phyloP scores from a whole-genome alignment of 37 sponge, comb jelly and placozoan species.

The Ianthella basta region DNA sequence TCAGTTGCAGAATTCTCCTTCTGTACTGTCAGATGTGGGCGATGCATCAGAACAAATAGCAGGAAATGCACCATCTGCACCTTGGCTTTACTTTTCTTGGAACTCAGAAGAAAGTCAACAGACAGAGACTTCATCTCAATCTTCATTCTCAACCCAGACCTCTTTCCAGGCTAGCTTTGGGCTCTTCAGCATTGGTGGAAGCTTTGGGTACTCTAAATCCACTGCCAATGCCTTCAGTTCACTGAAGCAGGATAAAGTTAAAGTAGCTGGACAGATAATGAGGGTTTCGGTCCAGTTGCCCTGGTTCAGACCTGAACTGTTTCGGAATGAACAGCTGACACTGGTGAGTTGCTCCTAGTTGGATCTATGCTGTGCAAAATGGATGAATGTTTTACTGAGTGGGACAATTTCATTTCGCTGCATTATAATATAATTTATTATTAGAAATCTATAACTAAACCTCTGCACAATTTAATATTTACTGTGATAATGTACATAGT shows the following conservation, averaged over 20 bases:
- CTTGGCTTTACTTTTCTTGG: conserved; percentile 50
- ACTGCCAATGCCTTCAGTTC: not conserved
- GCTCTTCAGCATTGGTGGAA: not conserved
- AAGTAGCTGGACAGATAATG: conserved; percentile 48
- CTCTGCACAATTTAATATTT: no score
- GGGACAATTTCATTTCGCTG: no score
- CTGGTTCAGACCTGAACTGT: conserved; percentile 64
- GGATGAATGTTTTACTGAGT: no score
- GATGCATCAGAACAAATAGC: not conserved
- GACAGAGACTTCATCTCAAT: not conserved
- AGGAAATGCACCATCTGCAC: not conserved
- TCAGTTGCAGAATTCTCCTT: not conserved
- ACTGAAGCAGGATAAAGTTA: conserved; percentile 33
- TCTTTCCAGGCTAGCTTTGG: not conserved
- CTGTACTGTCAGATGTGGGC: not conserved
- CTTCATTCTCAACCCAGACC: conserved; percentile 16
- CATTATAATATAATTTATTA: no score
- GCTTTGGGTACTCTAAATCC: not conserved
- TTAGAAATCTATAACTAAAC: no score
- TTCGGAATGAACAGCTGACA: conserved; percentile 6
- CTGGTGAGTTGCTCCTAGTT: not conserved
- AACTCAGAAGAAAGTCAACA: conserved; percentile 5
- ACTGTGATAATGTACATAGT: no score
- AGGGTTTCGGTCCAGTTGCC: conserved; percentile 60
- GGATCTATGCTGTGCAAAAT: no score